phyloP scores from a whole-genome alignment of 2,888 invertebrate species.

The Autographa pulchrina region DNA sequence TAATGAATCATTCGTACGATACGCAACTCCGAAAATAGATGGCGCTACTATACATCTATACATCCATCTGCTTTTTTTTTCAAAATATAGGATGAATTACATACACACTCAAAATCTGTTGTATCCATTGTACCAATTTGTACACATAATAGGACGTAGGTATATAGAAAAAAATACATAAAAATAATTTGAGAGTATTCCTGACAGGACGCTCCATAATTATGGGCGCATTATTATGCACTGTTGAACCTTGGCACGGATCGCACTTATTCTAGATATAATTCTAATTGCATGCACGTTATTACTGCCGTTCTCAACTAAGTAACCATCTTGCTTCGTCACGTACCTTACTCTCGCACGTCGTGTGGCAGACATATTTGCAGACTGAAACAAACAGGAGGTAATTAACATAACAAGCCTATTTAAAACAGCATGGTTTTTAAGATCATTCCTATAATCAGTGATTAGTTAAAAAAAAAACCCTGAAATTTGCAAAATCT shows the following conservation, averaged over 20 bases:
- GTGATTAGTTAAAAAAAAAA: no score
- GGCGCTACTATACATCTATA: constrained; percentile 53
- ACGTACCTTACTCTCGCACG: constrained; percentile 94
- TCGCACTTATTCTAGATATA: constrained; percentile 49
- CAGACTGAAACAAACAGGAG: constrained; percentile 92
- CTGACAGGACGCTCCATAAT: neutral
- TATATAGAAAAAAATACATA: neutral
- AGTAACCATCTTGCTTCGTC: constrained; percentile 17
- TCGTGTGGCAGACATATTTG: constrained; percentile 94
- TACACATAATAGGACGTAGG: neutral
- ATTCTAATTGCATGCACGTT: constrained; percentile 59
- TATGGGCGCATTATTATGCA: constrained; percentile 32
- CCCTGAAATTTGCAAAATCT: no score
- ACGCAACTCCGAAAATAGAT: constrained; percentile 54
- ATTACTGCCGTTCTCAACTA: constrained; percentile 35
- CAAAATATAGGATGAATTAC: no score
- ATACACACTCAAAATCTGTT: no score
- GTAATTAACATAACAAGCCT: constrained; percentile 27
- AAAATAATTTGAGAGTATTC: neutral
- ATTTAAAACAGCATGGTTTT: neutral
- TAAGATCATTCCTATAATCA: neutral
- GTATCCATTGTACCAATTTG: neutral
- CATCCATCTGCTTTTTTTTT: neutral
- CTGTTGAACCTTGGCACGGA: constrained; percentile 45
- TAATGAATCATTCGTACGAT: constrained; percentile 43